phyloP scores from a whole-genome alignment of 2,113 vertebrate genomes.

The Toxostoma redivivum region DNA sequence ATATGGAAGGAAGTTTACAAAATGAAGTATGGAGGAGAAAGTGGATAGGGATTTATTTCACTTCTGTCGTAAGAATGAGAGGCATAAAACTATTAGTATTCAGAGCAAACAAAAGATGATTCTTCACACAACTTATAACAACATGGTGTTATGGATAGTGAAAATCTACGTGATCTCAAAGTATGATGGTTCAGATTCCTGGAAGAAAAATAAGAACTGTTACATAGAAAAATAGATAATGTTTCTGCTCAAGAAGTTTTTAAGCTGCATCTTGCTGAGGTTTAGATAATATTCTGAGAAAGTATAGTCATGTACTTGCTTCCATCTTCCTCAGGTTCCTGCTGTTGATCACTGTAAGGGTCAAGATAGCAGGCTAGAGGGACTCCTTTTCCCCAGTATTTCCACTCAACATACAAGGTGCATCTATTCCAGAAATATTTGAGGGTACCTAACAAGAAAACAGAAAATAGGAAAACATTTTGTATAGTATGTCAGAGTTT shows the following conservation, averaged over 20 bases:
- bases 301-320: background rate
- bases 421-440: background rate
- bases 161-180: background rate
- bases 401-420: background rate
- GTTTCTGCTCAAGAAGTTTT: background rate
- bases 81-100: background rate
- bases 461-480: background rate
- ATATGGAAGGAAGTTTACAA: background rate
- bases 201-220: background rate
- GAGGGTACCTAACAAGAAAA: background rate
- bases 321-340: background rate
- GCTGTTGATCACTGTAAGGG: background rate
- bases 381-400: background rate
- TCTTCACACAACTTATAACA: background rate
- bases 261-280: background rate
- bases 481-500: background rate
- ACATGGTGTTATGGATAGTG: background rate
- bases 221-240: background rate
- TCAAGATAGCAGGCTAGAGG: background rate
- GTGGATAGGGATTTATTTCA: background rate
- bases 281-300: background rate
- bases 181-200: background rate
- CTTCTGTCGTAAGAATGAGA: background rate
- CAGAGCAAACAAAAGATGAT: background rate
- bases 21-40: background rate